Evolutionary conservation across 2,888 invertebrate genomes (phyloP), one percentile per base, ranked within the genome.

Genomic region (Mystacides longicornis): DNA sequence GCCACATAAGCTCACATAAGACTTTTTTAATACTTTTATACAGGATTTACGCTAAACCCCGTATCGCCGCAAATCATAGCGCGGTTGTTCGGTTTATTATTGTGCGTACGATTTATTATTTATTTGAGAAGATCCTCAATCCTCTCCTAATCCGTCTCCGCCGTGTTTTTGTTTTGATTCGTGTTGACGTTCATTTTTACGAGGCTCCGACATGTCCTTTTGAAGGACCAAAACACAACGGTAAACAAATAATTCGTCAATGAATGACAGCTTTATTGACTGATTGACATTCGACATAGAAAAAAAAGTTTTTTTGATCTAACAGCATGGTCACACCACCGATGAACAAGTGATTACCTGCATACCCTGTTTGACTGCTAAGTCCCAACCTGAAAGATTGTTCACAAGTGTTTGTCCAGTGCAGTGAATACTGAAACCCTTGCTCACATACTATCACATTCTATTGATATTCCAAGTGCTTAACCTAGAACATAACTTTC

Each of bases 21-120:
- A 81, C 82, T 76, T 82, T 82, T 74, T 82, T 82, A 82, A 82
- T 82, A 82, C 82, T 82, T 81, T 81, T 81, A 78, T 68, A 68
- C 72, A 72, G 72, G 72, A 70, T 70, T 66, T 68, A 65, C 37
- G 37, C 37, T 37, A 37, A 37, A 37, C 37, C 37, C 54, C 59
- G 55, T 49, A 56, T 58, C 54, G 61, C 58, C 58, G 59, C 60
- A 57, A 59, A 60, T 59, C 58, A 60, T 60, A 56, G 58, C 57
- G 58, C 57, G 49, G 19, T 49, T 55, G 50, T 54, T 57, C 55
- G 46, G 54, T 52, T 58, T 59, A 59, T 60, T 60, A 58, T 60
- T 60, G 56, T 58, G 57, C 56, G 57, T 56, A 51, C 55, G 57
- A 58, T 61, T 59, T 60, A 56, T 58, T 55, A 55, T 58, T 55